A percentile compares a stretch with the other conserved stretches of the same genome.
Conservation (phyloP, 2,113 vertebrate species). For the Colaptes auratus region DNA sequence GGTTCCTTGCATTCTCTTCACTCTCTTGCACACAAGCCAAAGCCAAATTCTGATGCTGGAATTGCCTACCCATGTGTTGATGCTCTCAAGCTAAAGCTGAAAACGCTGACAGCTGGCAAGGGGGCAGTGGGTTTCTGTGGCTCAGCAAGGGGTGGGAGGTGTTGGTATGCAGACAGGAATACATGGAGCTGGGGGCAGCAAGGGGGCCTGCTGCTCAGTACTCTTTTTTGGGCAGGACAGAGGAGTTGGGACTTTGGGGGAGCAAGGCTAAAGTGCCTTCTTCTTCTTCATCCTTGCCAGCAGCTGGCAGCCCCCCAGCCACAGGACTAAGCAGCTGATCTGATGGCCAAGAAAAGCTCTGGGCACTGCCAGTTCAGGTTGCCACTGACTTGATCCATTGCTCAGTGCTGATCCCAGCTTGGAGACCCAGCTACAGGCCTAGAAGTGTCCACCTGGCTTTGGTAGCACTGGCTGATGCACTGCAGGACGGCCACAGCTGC, state of each 20-base stretch:
- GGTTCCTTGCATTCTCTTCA: neutral
- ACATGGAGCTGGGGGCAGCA: constrained; percentile 33
- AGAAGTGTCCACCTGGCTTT: neutral
- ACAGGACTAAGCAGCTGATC: neutral
- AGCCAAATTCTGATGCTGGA: constrained; percentile 52
- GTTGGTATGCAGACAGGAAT: constrained; percentile 49
- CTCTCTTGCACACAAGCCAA: neutral
- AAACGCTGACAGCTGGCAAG: constrained; percentile 69
- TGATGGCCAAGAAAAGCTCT: neutral
- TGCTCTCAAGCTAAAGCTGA: constrained; percentile 68
- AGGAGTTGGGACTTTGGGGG: neutral
- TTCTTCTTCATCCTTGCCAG: neutral
- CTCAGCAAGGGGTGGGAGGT: constrained; percentile 67
- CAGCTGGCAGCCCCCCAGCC: neutral
- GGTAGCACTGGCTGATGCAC: neutral
- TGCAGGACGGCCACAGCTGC: neutral
- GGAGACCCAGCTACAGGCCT: neutral
- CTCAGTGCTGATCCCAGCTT: neutral
- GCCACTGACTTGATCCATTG: neutral
- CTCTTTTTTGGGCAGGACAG: constrained; percentile 34
- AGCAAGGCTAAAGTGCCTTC: neutral
- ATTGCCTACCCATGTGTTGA: constrained; percentile 65
- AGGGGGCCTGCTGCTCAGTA: constrained; percentile 43
- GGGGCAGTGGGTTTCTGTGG: constrained; percentile 63
- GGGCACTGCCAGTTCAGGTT: neutral